Base-by-base conservation (phyloP, 2,797 vertebrate species). In the Intellagama lesueurii region DNA sequence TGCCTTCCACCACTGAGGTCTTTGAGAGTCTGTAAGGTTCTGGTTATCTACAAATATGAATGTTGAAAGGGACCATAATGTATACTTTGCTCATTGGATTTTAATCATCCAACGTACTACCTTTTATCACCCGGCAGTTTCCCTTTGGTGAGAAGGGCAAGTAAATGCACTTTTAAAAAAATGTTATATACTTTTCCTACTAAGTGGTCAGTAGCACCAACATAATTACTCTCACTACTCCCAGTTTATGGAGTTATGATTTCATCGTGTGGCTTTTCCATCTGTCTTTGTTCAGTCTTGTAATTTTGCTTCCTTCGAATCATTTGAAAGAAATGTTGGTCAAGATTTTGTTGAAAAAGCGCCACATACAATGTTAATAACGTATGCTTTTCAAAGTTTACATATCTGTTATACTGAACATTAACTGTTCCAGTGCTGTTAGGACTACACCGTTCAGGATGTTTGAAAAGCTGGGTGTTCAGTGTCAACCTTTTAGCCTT, bases 381-480 rank as follows among this genome's bases (percentile, higher is more conserved):
- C 78, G 66, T 32, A 24, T 4, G 49, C 56, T 83, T 92, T 68
- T 91, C 5, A 2, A 76, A 77, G 76, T 85, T 87, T 85, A 89
- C 87, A 17, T 0, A 0, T 70, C 93, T 90, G 0, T 88, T 87
- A 77, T 60, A 72, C 44, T 88, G 81, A 81, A 79, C 16, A n/a
- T n/a, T n/a, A n/a, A n/a, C n/a, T 40, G 70, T 89, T 87, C 69
- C 87, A 72, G 5, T 88, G 86, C 86, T 87, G 87, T 76, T 76
- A 44, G 35, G 35, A 8, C 7, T 40, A 0, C 4, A 60, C 66
- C 82, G 75, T 77, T 44, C 66, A 26, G 12, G 83, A 68, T 84
- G 14, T 0, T 82, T 89, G 88, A 66, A 84, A 85, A 93, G 66
- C 14, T 0, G 30, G 69, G 86, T 52, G 4, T 88, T 94, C 85